Conservation (phyloP, 2,888 invertebrate species). For the Hydrotaea cyrtoneurina region DNA sequence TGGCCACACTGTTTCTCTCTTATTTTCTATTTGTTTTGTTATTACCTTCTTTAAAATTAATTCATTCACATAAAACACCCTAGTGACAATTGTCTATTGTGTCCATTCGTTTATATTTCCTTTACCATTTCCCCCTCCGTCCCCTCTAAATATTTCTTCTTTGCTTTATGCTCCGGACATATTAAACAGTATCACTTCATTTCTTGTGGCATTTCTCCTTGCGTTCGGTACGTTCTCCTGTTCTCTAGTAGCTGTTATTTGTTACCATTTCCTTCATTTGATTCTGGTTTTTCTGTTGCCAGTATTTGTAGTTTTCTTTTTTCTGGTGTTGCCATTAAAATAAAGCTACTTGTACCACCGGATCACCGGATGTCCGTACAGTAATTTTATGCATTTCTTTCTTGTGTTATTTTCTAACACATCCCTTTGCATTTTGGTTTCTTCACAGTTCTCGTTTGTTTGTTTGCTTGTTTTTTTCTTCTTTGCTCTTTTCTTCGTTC, state of each 20-base stretch:
- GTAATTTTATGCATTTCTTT: constrained; percentile 66
- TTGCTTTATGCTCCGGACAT: constrained; percentile 46
- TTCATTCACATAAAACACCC: constrained; percentile 39
- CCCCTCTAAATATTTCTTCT: not conserved
- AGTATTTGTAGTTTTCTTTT: not conserved
- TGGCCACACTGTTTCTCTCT: too few relatives aligned
- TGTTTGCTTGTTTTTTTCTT: too few relatives aligned
- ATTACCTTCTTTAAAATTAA: constrained; percentile 26
- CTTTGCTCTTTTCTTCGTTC: too few relatives aligned
- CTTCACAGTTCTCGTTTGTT: constrained; percentile 3
- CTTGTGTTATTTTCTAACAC: constrained; percentile 62
- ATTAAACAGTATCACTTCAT: constrained; percentile 61
- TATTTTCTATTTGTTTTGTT: too few relatives aligned
- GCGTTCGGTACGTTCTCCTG: constrained; percentile 22
- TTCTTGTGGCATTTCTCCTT: constrained; percentile 43
- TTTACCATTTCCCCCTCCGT: not conserved
- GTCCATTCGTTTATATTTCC: not conserved
- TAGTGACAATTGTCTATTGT: constrained; percentile 52
- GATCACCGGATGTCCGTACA: constrained; percentile 66
- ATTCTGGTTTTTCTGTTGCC: not conserved
- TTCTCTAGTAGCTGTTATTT: not conserved
- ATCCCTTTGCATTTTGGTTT: constrained; percentile 60
- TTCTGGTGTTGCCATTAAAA: constrained; percentile 56
- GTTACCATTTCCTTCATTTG: constrained; percentile 55
- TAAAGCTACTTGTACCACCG: constrained; percentile 64